phyloP scores from a whole-genome alignment of 2,888 invertebrate species.

The Sesia bembeciformis region DNA sequence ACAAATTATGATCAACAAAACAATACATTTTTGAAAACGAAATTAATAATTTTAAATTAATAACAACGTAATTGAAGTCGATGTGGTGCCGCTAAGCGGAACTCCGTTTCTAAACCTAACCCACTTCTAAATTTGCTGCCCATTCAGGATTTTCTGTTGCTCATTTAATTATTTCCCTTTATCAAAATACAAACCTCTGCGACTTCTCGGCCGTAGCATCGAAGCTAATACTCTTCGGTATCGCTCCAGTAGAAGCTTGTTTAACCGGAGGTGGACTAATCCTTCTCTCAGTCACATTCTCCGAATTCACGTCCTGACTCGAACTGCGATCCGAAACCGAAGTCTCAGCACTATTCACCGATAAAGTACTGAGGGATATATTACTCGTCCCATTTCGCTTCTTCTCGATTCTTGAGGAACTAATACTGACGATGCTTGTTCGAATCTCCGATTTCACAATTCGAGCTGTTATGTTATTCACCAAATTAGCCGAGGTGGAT shows the following conservation, averaged over 20 bases:
- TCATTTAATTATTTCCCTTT: no score
- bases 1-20: no score
- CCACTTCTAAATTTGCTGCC: no score
- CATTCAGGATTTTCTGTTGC: no score
- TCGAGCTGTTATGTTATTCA: conserved; percentile 46
- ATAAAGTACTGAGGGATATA: conserved; percentile 56
- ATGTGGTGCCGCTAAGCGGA: no score
- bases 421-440: conserved; percentile 59
- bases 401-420: conserved; percentile 58
- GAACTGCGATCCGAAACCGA: conserved; percentile 63
- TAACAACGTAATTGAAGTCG: no score
- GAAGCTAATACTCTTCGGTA: conserved; percentile 93
- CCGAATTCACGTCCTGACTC: conserved; percentile 65
- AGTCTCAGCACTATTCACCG: conserved; percentile 59
- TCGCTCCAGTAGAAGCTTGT: conserved; percentile 83
- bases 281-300: conserved; percentile 55
- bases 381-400: conserved; percentile 38
- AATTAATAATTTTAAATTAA: no score
- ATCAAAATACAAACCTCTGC: conserved; percentile 58
- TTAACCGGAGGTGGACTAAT: conserved; percentile 54
- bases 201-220: conserved; percentile 91
- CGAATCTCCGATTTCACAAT: conserved; percentile 57
- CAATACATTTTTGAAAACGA: no score
- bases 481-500: conserved; percentile 44
- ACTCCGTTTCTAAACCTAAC: no score